A percentile compares a stretch with the other conserved stretches of the same genome.
phyloP scores from a whole-genome alignment of 2,888 invertebrate genomes.

The Helobdella robusta region DNA sequence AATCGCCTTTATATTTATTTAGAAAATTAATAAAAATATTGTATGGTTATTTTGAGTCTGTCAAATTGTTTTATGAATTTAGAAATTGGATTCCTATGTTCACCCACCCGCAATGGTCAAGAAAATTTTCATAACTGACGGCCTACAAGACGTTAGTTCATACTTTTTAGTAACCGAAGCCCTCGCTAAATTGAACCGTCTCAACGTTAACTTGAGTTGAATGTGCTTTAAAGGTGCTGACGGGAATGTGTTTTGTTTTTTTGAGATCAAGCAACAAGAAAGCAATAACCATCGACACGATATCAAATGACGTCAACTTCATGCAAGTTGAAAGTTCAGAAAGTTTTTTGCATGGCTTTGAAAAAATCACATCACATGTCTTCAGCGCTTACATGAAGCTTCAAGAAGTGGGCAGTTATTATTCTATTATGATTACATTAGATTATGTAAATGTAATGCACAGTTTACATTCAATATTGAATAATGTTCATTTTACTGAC shows the following conservation, averaged over 20 bases:
- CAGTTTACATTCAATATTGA: too few species aligned
- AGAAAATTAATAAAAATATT: too few species aligned
- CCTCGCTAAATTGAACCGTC: not conserved
- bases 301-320: slow-evolving; percentile 47
- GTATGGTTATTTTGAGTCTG: too few species aligned
- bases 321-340: slow-evolving; percentile 54
- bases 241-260: slow-evolving; percentile 47
- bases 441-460: too few species aligned
- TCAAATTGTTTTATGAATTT: too few species aligned
- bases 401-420: slow-evolving; percentile 48
- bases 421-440: too few species aligned
- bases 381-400: slow-evolving; percentile 68
- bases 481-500: too few species aligned
- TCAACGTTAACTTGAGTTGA: not conserved
- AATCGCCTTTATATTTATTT: too few species aligned
- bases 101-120: too few species aligned
- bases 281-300: slow-evolving; percentile 43
- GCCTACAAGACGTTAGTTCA: not conserved
- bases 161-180: not conserved
- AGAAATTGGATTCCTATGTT: too few species aligned
- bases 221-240: slow-evolving; percentile 25
- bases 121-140: slow-evolving; percentile 1
- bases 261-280: slow-evolving; percentile 43
- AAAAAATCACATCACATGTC: slow-evolving; percentile 75
- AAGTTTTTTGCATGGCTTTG: slow-evolving; percentile 69